These are phyloP conservation scores for Bubo scandiacus DNA, from an alignment of 2,113 vertebrate species.

Conservation along the genomic window DNA sequence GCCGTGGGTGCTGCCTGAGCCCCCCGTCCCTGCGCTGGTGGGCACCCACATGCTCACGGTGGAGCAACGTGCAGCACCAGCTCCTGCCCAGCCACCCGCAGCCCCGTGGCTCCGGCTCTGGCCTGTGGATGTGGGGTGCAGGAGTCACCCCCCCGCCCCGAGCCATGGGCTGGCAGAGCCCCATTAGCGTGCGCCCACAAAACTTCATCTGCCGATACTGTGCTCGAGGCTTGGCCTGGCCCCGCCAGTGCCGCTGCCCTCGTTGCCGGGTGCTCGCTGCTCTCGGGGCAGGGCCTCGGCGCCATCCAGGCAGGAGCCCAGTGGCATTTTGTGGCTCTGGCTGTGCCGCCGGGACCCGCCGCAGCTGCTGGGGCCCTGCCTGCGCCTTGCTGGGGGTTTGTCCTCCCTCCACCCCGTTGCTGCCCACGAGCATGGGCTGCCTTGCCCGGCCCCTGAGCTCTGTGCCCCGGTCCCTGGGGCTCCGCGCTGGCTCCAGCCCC, in stretches of 20 bases:
- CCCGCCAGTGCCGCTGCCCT: not conserved
- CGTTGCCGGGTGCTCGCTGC: not conserved
- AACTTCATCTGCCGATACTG: not conserved
- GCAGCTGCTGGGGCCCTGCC: not conserved
- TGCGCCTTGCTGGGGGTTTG: not conserved
- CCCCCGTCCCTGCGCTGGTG: rapidly evolving
- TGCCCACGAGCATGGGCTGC: rapidly evolving
- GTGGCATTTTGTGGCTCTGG: not conserved
- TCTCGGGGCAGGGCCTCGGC: no score
- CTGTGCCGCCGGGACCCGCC: not conserved
- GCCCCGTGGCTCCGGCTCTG: not conserved
- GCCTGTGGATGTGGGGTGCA: not conserved
- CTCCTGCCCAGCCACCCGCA: rapidly evolving
- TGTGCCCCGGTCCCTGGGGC: not conserved
- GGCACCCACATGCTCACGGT: rapidly evolving
- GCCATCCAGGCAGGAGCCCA: not conserved
- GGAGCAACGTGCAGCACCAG: not conserved
- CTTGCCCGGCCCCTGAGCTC: not conserved
- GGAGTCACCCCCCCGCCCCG: not conserved
- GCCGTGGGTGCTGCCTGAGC: not conserved
- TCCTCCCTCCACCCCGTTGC: not conserved
- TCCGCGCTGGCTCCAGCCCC: not conserved
- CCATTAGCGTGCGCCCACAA: not conserved
- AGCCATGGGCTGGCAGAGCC: not conserved
- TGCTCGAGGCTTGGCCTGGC: not conserved